Base-by-base conservation (phyloP, 2,888 invertebrate genomes). In the Dastarcus helophoroides region DNA sequence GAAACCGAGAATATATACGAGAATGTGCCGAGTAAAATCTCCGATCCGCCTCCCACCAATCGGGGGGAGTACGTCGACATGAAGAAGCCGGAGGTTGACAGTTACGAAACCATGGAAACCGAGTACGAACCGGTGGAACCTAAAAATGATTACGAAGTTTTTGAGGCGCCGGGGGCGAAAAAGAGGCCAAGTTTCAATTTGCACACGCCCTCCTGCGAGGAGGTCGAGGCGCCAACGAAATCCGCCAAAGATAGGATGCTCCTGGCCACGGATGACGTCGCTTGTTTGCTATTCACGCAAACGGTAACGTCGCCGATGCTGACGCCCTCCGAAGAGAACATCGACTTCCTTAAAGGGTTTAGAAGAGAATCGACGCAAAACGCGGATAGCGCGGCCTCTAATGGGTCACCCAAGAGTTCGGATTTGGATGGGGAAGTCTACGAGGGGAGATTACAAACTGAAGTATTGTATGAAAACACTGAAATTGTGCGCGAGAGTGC, bases 301-400 rank as follows among this genome's bases (percentile, higher is more conserved):
- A 63, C 63, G 2, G 60, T 63, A 10, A 62, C 61, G 9, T 60
- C 60, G 1, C 63, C 63, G 3, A 62, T 62, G 61, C 36, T 62
- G 26, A 63, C 63, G 10, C 63, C 63, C 5, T 58, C 58, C 11
- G 63, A 63, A 35, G 63, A 63, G 39, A 58, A 58, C 37, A 59
- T 62, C 15, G 63, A 63, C 46, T 62, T 63, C 42, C 44, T 62
- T 27, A 60, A 62, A 43, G 61, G 56, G 17, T 58, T 63, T 38
- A 49, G 53, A 35, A 40, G 49, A 21, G 51, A 55, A 26, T 42
- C 46, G 15, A 38, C 37, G n/a, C 38, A 42, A 30, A 38, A 45
- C 22, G 42, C 46, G n/a, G n/a, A n/a, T n/a, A n/a, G n/a, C n/a
- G n/a, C n/a, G n/a, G n/a, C n/a, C n/a, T n/a, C n/a, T n/a, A n/a